Evolutionary conservation across 2,113 vertebrate genomes (phyloP), one percentile per base, ranked within the genome.

Genomic region (Gavia stellata): DNA sequence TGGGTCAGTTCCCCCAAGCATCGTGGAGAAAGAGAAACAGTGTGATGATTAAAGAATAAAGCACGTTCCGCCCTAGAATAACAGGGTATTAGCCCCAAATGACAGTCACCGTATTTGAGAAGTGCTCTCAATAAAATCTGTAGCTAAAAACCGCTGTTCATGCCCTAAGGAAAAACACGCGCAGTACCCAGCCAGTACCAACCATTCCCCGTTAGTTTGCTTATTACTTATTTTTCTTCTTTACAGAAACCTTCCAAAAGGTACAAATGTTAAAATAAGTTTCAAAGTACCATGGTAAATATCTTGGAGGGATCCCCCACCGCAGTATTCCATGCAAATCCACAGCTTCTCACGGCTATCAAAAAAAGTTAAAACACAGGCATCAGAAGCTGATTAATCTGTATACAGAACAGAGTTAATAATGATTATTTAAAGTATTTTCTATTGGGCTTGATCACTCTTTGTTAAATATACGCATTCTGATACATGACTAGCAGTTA

Each of bases 301-400:
- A 95, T 99, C 99, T 78, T 99, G 99, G 88, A 99, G 99, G 49
- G 99, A 99, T 97, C 99, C 99, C 23, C 99, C 99, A 55, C 99
- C 99, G 29, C 99, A 99, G 97, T 99, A 99, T 81, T 99, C 99
- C 99, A 99, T 99, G 96, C 99, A 99, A 92, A 99, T 99, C 99
- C 99, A 99, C 55, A 99, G 98, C 96, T 99, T 99, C 95, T 99
- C 99, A 42, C 99, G 99, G 98, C 99, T 99, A 15, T 29, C 23
- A 80, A 42, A 63, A 94, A 96, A 88, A 98, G 44, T 84, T 28
- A 88, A 62, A 84, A 73, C 63, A 71, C 53, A 94, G 21, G 14
- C 53, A 91, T 92, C 77, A 97, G 53, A 40, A 68, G 7, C 17
- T 45, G 63, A 47, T 1, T 17, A 19, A 71, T 47, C 24, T 59